phyloP scores from a whole-genome alignment of 37 sponge, comb jelly and placozoan genomes.

The Hexactinellida sp. region DNA sequence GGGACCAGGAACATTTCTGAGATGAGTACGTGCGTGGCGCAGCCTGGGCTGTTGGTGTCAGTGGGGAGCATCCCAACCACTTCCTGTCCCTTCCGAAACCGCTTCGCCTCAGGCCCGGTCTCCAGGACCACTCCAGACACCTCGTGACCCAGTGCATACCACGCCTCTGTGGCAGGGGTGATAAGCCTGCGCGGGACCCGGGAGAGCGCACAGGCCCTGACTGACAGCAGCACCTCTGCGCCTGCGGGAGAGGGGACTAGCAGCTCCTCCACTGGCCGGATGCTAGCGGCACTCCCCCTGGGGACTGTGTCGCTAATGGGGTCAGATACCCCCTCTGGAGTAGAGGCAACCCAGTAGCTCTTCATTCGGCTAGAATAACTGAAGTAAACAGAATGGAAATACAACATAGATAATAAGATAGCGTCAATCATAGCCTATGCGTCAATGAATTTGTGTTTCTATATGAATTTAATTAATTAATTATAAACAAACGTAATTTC shows the following conservation, averaged over 20 bases:
- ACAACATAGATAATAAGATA: too few species aligned
- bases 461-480: too few species aligned
- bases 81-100: slow-evolving; percentile 34
- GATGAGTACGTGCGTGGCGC: slow-evolving; percentile 44
- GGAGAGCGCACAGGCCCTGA: slow-evolving; percentile 49
- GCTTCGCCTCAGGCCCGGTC: slow-evolving; percentile 36
- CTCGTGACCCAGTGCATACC: slow-evolving; percentile 53
- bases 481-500: too few species aligned
- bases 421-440: too few species aligned
- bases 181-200: slow-evolving; percentile 36
- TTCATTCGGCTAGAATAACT: too few species aligned
- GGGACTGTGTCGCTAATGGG: neutral
- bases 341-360: neutral
- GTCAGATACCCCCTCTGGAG: neutral
- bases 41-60: slow-evolving; percentile 50
- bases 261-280: neutral
- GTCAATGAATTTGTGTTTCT: too few species aligned
- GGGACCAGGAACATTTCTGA: slow-evolving; percentile 40
- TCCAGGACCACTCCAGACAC: slow-evolving; percentile 58
- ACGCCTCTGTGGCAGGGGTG: slow-evolving; percentile 3
- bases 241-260: slow-evolving; percentile 28
- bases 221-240: slow-evolving; percentile 42
- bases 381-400: too few species aligned
- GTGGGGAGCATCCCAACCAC: slow-evolving; percentile 49
- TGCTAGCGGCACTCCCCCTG: neutral